These are phyloP conservation scores for Drosophila nasuta DNA, from an alignment of 1,140 invertebrate species.

Conservation along the genomic window DNA sequence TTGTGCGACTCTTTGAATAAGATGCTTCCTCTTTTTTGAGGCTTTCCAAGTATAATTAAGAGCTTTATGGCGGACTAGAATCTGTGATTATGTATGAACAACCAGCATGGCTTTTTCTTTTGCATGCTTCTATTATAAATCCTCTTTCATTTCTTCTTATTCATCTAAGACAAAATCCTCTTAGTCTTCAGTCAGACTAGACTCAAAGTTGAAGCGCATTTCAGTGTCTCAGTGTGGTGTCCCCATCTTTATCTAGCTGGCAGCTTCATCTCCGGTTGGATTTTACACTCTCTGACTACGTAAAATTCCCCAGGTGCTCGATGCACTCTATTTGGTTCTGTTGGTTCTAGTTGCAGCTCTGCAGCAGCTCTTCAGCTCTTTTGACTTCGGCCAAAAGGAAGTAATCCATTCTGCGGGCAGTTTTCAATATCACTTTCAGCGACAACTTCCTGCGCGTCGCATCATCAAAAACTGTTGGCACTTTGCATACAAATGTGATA, in stretches of 20 bases:
- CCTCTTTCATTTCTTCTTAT: slow-evolving; percentile 2
- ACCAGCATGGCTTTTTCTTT: background rate
- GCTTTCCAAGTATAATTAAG: slow-evolving; percentile 17
- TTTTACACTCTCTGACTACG: slow-evolving; percentile 15
- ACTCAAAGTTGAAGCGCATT: slow-evolving; percentile 21
- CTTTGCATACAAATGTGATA: slow-evolving; percentile 81
- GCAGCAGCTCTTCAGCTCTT: background rate
- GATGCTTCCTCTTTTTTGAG: slow-evolving; percentile 5
- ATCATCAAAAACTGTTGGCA: slow-evolving; percentile 80
- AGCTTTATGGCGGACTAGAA: background rate
- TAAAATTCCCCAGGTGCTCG: slow-evolving; percentile 8
- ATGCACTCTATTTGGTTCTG: slow-evolving; percentile 6
- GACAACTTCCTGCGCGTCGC: slow-evolving; percentile 77
- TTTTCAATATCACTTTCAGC: slow-evolving; percentile 83
- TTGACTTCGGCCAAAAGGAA: slow-evolving; percentile 55
- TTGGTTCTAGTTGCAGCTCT: background rate
- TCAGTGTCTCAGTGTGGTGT: background rate
- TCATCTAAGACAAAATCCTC: slow-evolving; percentile 28
- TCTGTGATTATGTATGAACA: background rate
- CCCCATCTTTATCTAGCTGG: background rate
- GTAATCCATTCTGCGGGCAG: slow-evolving; percentile 82
- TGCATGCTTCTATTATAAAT: background rate
- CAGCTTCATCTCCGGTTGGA: slow-evolving; percentile 49
- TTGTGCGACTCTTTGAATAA: too few species aligned
- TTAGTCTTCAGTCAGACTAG: slow-evolving; percentile 10